Percentiles rank a stretch among this genome's conserved stretches.
Evolutionary conservation across 2,113 vertebrate genomes (phyloP).

Genomic region (Otus sunia): DNA sequence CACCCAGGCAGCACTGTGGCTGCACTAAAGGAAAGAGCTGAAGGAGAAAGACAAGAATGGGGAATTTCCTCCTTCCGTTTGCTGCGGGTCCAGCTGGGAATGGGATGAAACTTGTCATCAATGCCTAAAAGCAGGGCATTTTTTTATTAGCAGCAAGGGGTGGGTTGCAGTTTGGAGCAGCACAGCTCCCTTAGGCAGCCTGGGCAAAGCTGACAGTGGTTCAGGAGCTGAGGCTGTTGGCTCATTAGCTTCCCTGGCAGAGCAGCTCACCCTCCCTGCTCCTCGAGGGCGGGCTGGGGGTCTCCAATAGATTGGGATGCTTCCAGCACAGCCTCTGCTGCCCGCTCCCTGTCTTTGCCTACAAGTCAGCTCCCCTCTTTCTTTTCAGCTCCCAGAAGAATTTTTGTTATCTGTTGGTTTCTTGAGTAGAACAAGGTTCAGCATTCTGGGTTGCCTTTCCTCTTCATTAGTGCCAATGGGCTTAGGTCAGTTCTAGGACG

Average conservation of each 20-base stretch:
- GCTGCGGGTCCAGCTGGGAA: not conserved
- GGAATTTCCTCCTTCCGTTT: not conserved
- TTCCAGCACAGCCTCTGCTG: not conserved
- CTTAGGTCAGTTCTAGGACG: not conserved
- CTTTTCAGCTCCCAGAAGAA: not conserved
- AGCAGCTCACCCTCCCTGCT: not conserved
- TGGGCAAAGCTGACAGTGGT: fast-evolving
- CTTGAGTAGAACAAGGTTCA: not conserved
- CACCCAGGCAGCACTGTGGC: fast-evolving
- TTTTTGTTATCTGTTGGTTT: not conserved
- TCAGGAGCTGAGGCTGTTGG: not conserved
- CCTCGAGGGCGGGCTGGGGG: not conserved
- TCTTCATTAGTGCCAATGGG: not conserved
- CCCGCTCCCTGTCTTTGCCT: not conserved
- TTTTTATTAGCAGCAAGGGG: not conserved
- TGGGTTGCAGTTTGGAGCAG: not conserved
- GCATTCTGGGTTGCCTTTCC: not conserved
- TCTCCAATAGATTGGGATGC: not conserved
- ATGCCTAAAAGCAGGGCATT: fast-evolving
- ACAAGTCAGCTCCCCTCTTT: not conserved
- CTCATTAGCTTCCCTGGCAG: not conserved
- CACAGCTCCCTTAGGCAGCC: not conserved
- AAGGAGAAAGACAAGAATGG: not conserved
- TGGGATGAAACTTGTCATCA: not conserved
- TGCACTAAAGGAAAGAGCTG: not conserved